These are phyloP conservation scores for Rhinichthys klamathensis DNA, from an alignment of 2,113 vertebrate species.

Conservation along the genomic window DNA sequence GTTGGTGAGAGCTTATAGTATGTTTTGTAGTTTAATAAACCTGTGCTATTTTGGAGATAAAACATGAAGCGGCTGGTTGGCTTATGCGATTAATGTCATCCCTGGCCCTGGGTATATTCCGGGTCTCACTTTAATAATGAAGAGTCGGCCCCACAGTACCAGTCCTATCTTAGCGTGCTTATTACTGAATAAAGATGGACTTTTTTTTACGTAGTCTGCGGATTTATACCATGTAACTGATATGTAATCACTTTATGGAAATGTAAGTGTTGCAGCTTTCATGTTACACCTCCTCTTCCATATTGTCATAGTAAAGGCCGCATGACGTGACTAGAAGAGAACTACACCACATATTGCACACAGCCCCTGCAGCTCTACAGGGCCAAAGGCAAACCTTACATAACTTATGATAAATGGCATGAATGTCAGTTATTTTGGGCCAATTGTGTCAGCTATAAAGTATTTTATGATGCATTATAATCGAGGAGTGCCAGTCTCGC, in stretches of 20 bases:
- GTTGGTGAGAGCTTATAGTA: not conserved
- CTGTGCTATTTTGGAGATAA: not conserved
- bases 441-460: conserved; percentile 30
- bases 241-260: not conserved
- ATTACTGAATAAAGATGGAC: not conserved
- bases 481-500: conserved; percentile 16
- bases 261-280: not conserved
- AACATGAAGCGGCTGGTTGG: not conserved
- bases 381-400: conserved; percentile 31
- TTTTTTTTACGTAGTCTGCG: not conserved
- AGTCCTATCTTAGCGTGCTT: not conserved
- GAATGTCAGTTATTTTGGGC: conserved; percentile 25
- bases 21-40: not conserved
- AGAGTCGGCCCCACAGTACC: not conserved
- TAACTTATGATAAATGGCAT: conserved; percentile 36
- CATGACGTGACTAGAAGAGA: conserved; percentile 14
- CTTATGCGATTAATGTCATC: not conserved
- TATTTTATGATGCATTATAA: conserved; percentile 39
- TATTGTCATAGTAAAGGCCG: not conserved
- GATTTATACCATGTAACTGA: not conserved
- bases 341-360: conserved; percentile 6
- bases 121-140: not conserved
- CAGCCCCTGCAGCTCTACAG: conserved; percentile 14
- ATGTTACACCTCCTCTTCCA: not conserved
- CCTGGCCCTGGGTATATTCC: too few relatives aligned